Evolutionary conservation across 2,888 invertebrate genomes (phyloP), one percentile per base, ranked within the genome.

Genomic region (Pseudococcus viburni): DNA sequence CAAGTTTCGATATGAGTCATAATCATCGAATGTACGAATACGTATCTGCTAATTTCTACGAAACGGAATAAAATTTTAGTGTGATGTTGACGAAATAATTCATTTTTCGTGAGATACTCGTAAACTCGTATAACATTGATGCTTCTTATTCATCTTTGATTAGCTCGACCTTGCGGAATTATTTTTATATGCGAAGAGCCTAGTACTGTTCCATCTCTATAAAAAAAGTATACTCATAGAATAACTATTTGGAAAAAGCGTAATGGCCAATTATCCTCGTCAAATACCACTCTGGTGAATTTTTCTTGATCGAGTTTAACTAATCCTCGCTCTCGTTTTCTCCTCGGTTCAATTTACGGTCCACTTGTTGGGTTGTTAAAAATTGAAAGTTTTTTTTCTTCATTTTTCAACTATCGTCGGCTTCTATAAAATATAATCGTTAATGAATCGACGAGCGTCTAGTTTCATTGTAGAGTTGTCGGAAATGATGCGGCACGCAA

Each of bases 371-470:
- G 33, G 68, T 33, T 73, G 68, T 26, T 33, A 33, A 73, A 59
- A 73, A 73, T 73, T 73, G 68, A 73, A 73, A 73, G 68, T 73
- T 59, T 59, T 59, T 59, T 59, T 59, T 19, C 8, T 59, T 19
- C 9, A 9, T 59, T 6, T 19, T 5, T 8, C 19, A 5, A 59
- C 4, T 17, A 17, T 59, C 19, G 59, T 59, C 5, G n/a, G 59
- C 59, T 59, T n/a, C 19, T 59, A 59, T 11, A 33, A 33, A 33
- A 33, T 2, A 59, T 59, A 73, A 73, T 73, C 68, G 68, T 73
- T 68, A 68, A 68, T 68, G 68, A 68, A 68, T 68, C 68, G 68
- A 5, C n/a, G n/a, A n/a, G n/a, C n/a, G n/a, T n/a, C n/a, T n/a
- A n/a, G n/a, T n/a, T n/a, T n/a, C n/a, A n/a, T n/a, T 68, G 26